A percentile compares a stretch with the other conserved stretches of the same genome.
phyloP scores from a whole-genome alignment of 2,113 vertebrate species.

The Pseudopodoces humilis region DNA sequence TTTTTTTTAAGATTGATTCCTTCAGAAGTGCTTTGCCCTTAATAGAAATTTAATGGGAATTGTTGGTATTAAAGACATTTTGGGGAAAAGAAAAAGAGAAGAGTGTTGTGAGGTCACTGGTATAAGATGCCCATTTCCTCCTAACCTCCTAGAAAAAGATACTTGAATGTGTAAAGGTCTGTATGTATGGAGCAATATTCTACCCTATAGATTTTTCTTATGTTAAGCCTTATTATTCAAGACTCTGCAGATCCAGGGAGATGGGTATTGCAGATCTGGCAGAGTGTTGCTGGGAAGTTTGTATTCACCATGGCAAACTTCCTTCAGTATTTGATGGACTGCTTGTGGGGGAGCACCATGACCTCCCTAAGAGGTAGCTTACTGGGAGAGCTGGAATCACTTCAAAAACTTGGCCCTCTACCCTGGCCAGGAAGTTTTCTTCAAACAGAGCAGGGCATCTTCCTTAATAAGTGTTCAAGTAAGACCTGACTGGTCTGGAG shows the following conservation, averaged over 20 bases:
- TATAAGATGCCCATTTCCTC: neutral
- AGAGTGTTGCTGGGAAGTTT: neutral
- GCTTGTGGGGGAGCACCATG: neutral
- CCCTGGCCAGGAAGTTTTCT: neutral
- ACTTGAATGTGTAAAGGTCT: neutral
- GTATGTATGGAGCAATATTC: neutral
- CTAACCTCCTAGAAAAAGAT: neutral
- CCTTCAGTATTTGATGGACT: neutral
- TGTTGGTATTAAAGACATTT: neutral
- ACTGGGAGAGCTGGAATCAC: neutral
- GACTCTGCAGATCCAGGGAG: neutral
- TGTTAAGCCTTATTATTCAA: neutral
- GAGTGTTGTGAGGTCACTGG: neutral
- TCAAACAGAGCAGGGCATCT: neutral
- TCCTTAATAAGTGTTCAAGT: neutral
- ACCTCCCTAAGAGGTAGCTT: neutral
- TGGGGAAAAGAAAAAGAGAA: neutral
- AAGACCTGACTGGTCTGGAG: neutral
- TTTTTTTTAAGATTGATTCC: neutral
- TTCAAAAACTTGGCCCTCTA: neutral
- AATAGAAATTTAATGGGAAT: neutral
- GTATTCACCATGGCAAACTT: neutral
- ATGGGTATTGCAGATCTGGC: neutral
- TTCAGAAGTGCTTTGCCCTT: neutral
- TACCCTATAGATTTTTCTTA: neutral